Conservation (phyloP, 2,797 vertebrate genomes). For the Brachyalestes nurse region DNA sequence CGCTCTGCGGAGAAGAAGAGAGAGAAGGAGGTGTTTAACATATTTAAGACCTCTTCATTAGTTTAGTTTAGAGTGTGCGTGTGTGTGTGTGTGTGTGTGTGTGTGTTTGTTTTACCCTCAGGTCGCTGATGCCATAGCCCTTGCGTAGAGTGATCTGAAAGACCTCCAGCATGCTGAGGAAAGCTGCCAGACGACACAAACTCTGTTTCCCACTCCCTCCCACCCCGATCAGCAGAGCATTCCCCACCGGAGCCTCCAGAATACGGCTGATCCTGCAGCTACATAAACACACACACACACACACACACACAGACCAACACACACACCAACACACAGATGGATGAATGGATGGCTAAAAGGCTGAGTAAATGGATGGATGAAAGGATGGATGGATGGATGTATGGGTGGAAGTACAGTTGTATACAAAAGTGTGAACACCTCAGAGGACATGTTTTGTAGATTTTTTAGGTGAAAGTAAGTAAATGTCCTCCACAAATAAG, state of each 20-base stretch:
- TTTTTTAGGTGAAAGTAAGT: too few relatives aligned
- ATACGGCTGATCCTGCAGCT: constrained; percentile 82
- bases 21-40: constrained; percentile 1
- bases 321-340: not conserved
- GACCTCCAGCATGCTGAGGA: constrained; percentile 78
- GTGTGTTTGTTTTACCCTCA: constrained; percentile 66
- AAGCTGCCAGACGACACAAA: constrained; percentile 77
- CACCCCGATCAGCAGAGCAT: constrained; percentile 78
- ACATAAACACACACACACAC: constrained; percentile 37
- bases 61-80: not conserved
- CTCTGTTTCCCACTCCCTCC: constrained; percentile 81
- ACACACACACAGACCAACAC: constrained; percentile 11
- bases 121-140: constrained; percentile 79
- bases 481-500: not conserved
- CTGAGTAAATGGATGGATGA: not conserved
- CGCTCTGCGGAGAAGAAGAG: constrained; percentile 69
- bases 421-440: too few relatives aligned
- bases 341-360: not conserved
- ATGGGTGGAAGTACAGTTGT: too few relatives aligned
- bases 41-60: not conserved
- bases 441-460: too few relatives aligned
- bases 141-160: constrained; percentile 81
- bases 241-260: constrained; percentile 80
- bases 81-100: too few relatives aligned
- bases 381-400: too few relatives aligned